Evolutionary conservation across 2,888 invertebrate genomes (phyloP).

Genomic region (Allygus modestus): DNA sequence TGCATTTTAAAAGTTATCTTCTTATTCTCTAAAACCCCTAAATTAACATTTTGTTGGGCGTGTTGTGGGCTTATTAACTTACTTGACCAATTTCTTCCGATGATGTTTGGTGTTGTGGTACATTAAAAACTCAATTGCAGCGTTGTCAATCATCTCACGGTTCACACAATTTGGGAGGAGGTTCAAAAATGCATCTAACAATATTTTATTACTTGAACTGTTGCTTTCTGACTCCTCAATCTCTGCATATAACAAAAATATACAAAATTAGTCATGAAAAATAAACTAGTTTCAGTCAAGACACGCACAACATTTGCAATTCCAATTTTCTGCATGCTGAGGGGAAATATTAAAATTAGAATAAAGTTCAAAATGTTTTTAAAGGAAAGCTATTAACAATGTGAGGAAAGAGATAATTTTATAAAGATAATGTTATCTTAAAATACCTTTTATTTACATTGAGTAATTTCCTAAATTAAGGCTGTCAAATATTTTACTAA

Average conservation of each 20-base stretch:
- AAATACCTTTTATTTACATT: too few species aligned
- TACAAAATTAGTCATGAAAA: not conserved
- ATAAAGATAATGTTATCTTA: too few species aligned
- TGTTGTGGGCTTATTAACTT: slow-evolving; percentile 65
- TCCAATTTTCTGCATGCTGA: too few species aligned
- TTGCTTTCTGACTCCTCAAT: slow-evolving; percentile 79
- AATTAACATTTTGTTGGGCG: too few species aligned
- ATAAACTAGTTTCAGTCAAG: not conserved
- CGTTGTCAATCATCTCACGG: slow-evolving; percentile 95
- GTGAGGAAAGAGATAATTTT: too few species aligned
- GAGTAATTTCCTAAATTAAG: too few species aligned
- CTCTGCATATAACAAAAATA: slow-evolving; percentile 65
- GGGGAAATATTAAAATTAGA: too few species aligned
- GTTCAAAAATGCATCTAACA: slow-evolving; percentile 88
- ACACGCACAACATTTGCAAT: not conserved
- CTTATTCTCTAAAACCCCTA: too few species aligned
- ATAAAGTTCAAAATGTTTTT: too few species aligned
- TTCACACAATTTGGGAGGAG: slow-evolving; percentile 96
- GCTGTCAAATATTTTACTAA: too few species aligned
- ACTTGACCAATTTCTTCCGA: slow-evolving; percentile 89
- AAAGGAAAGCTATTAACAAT: too few species aligned
- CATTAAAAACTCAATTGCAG: slow-evolving; percentile 95
- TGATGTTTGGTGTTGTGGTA: slow-evolving; percentile 97
- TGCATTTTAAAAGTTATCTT: too few species aligned
- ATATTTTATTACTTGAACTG: slow-evolving; percentile 77